phyloP scores from a whole-genome alignment of 2,888 invertebrate species.

The Ceratothoa steindachneri region DNA sequence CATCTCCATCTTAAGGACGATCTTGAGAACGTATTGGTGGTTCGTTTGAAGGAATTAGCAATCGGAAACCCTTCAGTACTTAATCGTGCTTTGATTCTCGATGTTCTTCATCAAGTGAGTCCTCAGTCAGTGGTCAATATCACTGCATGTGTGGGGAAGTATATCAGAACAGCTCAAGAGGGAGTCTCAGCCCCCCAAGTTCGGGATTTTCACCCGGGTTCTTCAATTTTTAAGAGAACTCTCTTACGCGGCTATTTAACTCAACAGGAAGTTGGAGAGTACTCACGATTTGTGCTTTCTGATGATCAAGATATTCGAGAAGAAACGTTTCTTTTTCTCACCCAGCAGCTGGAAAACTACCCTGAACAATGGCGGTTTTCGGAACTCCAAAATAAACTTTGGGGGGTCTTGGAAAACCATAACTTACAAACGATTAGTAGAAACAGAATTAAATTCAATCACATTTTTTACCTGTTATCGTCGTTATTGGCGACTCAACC shows the following conservation, averaged over 20 bases:
- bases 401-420: background rate
- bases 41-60: background rate
- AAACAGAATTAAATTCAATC: background rate
- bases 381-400: background rate
- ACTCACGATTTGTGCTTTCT: background rate
- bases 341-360: background rate
- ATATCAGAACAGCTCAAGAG: too few relatives aligned
- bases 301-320: slow-evolving; percentile 2
- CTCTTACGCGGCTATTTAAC: background rate
- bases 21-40: background rate
- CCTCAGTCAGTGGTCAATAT: too few relatives aligned
- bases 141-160: too few relatives aligned
- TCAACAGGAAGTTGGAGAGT: background rate
- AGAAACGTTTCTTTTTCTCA: background rate
- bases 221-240: background rate
- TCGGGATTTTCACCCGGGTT: background rate
- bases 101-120: background rate
- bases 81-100: background rate
- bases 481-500: background rate
- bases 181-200: too few relatives aligned
- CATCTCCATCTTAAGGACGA: background rate
- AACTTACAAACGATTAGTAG: background rate
- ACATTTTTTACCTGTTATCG: background rate
- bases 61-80: background rate
- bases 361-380: background rate